Conservation (phyloP, 2,113 vertebrate species). For the Puma concolor region DNA sequence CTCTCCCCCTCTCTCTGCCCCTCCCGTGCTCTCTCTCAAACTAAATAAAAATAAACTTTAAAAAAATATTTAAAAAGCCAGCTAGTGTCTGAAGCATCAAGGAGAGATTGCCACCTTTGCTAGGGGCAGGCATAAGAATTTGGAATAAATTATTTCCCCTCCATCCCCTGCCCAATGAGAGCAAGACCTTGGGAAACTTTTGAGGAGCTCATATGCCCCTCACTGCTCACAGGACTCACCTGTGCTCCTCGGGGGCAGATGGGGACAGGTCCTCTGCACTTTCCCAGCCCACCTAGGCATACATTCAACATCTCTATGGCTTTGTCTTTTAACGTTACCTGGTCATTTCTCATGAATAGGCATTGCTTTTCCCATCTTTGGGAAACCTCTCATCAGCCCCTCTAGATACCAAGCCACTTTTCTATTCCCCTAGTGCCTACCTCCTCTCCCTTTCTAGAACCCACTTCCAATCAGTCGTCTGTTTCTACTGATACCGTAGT, state of each 20-base stretch:
- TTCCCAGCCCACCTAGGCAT: neutral
- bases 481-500: neutral
- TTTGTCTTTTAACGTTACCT: neutral
- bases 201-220: too few species aligned
- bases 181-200: neutral
- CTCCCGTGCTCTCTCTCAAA: too few species aligned
- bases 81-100: neutral
- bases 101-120: neutral
- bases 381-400: neutral
- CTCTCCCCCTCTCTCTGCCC: too few species aligned
- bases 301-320: neutral
- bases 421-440: neutral
- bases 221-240: neutral
- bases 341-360: neutral
- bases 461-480: too few species aligned
- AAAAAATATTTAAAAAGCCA: neutral
- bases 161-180: neutral
- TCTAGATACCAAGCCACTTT: neutral
- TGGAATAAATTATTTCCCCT: neutral
- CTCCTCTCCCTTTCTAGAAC: neutral
- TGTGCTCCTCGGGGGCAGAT: neutral
- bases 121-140: neutral
- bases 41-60: too few species aligned
- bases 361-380: neutral
- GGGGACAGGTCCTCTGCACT: rapidly evolving